phyloP scores from a whole-genome alignment of 1,140 invertebrate species.

The Macrotrachela quadricornifera region DNA sequence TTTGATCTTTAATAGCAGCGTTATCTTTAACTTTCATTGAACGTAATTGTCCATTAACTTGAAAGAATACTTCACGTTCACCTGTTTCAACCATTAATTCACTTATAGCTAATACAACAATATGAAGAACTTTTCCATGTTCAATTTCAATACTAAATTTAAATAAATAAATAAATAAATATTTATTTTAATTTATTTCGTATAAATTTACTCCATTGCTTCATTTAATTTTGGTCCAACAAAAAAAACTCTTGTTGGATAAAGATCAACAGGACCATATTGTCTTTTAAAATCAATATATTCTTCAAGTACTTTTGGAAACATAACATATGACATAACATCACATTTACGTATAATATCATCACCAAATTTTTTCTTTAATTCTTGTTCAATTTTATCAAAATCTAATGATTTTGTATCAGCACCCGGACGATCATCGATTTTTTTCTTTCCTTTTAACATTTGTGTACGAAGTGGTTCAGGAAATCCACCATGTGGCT shows the following conservation, averaged over 20 bases:
- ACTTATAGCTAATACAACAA: conserved; percentile 78
- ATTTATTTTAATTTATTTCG: neutral
- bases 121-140: conserved; percentile 76
- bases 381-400: conserved; percentile 48
- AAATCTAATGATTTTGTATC: conserved; percentile 66
- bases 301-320: conserved; percentile 82
- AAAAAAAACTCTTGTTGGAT: conserved; percentile 81
- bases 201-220: conserved; percentile 53
- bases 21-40: conserved; percentile 80
- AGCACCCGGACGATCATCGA: conserved; percentile 71
- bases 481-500: conserved; percentile 41
- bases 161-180: neutral
- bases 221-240: conserved; percentile 88
- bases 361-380: conserved; percentile 50
- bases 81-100: conserved; percentile 59
- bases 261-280: conserved; percentile 83
- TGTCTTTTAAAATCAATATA: conserved; percentile 62
- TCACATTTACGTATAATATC: conserved; percentile 48
- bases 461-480: conserved; percentile 59
- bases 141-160: conserved; percentile 46
- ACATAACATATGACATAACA: conserved; percentile 84
- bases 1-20: conserved; percentile 69
- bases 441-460: conserved; percentile 22
- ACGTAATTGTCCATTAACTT: conserved; percentile 84
- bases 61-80: conserved; percentile 90